Evolutionary conservation across 1,140 invertebrate species (phyloP), one percentile per base, ranked within the genome.

Genomic region (Stegodyphus mimosarum): DNA sequence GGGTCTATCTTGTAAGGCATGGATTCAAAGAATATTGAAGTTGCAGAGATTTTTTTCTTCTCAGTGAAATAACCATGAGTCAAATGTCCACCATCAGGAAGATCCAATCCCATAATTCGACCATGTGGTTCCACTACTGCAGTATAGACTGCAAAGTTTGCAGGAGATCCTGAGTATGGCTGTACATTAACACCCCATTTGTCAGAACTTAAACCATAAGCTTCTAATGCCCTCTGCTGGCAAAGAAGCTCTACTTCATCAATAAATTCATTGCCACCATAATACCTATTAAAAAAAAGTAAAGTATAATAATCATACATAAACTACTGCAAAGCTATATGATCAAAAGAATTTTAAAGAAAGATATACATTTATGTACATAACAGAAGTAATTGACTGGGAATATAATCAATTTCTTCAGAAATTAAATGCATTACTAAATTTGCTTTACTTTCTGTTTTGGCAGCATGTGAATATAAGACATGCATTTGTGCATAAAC

Each of bases 171-270:
- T 51, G 97, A 99, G 89, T 98, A 96, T 5, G 97, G 96, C 90
- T 99, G 98, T 7, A 99, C 98, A 93, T 99, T 99, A 5, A 98
- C 97, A 66, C 98, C 98, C 98, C 98, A 99, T 90, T 97, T 91
- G 70, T 95, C 94, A 7, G 94, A 92, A 89, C 94, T 92, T n/a
- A 99, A 91, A 88, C 92, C 93, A 90, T 94, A 99, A 0, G 96
- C 94, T 90, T 96, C 93, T 49, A 99, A 91, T 13, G 96, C 94
- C 76, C 98, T 92, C 88, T 96, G 94, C 90, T 99, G 97, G 81
- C 95, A 95, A 50, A 99, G 90, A 9, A 93, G 88, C 92, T 99
- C 98, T 72, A 99, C 93, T 92, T 98, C 91, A 92, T 99, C 98
- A 87, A 99, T 98, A 88, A 93, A 95, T 92, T 99, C 96, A 92